These are phyloP conservation scores for Ciconia boyciana DNA, from an alignment of 2,113 vertebrate species.

Conservation along the genomic window DNA sequence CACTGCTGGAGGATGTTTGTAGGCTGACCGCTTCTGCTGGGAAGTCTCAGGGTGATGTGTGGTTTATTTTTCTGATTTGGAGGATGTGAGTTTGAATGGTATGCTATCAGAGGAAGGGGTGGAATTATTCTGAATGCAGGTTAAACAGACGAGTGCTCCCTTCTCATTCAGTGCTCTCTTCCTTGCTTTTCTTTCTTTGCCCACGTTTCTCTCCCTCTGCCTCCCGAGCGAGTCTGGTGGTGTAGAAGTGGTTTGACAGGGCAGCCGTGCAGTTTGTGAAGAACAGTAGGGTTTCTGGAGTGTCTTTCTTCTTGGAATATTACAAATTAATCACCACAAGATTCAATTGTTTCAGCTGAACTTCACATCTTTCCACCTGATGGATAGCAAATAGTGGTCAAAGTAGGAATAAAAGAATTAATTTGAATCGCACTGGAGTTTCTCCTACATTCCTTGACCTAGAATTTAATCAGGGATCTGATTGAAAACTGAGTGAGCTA, in stretches of 20 bases:
- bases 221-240: rapidly evolving
- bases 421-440: not conserved
- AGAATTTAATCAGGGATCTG: not conserved
- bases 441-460: not conserved
- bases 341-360: not conserved
- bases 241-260: not conserved
- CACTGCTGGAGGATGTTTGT: not conserved
- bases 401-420: not conserved
- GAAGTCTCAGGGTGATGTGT: not conserved
- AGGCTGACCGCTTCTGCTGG: not conserved
- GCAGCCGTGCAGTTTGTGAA: not conserved
- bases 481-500: not conserved
- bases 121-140: not conserved
- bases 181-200: not conserved
- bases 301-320: not conserved
- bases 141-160: not conserved
- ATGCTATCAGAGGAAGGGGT: not conserved
- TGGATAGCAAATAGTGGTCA: not conserved
- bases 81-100: not conserved
- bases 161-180: not conserved
- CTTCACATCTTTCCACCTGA: not conserved
- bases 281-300: not conserved
- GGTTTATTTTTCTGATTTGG: not conserved
- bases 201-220: not conserved
- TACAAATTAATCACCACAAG: not conserved